Evolutionary conservation across 2,888 invertebrate species (phyloP).

Genomic region (Sinopyrophorus schimmeli): DNA sequence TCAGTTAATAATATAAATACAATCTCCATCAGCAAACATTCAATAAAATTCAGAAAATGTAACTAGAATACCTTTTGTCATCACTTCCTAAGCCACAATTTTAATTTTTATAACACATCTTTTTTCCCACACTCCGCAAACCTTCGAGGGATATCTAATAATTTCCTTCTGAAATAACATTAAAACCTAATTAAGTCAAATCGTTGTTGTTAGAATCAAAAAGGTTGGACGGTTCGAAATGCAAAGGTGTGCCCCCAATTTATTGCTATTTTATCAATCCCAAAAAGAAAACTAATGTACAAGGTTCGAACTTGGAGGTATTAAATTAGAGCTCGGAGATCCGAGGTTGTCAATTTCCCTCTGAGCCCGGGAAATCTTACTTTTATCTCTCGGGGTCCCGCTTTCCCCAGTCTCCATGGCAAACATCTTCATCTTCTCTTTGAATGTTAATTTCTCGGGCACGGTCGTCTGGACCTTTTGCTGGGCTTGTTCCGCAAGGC

Average conservation of each 20-base stretch:
- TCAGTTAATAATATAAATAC: slow-evolving; percentile 42
- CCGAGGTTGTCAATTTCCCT: slow-evolving; percentile 82
- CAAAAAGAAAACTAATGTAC: too few species aligned
- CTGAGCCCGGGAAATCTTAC: slow-evolving; percentile 94
- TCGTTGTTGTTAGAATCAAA: too few species aligned
- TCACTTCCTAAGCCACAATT: slow-evolving; percentile 47
- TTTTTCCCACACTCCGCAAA: too few species aligned
- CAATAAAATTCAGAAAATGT: slow-evolving; percentile 34
- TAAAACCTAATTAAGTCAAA: slow-evolving; percentile 14
- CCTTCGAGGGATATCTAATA: too few species aligned
- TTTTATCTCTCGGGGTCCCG: slow-evolving; percentile 90
- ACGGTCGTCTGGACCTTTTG: slow-evolving; percentile 68
- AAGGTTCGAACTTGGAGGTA: slow-evolving; percentile 50
- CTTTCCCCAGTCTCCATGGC: slow-evolving; percentile 95
- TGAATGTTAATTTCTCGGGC: slow-evolving; percentile 93
- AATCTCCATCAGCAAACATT: slow-evolving; percentile 39
- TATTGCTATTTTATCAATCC: too few species aligned
- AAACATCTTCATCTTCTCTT: slow-evolving; percentile 99
- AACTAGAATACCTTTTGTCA: slow-evolving; percentile 19
- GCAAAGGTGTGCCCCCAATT: too few species aligned
- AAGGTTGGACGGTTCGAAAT: slow-evolving; percentile 30
- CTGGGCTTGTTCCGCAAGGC: slow-evolving; percentile 76
- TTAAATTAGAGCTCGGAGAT: slow-evolving; percentile 51
- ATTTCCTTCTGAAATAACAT: slow-evolving; percentile 2
- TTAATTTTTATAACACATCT: too few species aligned